These are phyloP conservation scores for Exaiptasia diaphana DNA, from an alignment of 64 coral and sea anemone species.

Conservation along the genomic window DNA sequence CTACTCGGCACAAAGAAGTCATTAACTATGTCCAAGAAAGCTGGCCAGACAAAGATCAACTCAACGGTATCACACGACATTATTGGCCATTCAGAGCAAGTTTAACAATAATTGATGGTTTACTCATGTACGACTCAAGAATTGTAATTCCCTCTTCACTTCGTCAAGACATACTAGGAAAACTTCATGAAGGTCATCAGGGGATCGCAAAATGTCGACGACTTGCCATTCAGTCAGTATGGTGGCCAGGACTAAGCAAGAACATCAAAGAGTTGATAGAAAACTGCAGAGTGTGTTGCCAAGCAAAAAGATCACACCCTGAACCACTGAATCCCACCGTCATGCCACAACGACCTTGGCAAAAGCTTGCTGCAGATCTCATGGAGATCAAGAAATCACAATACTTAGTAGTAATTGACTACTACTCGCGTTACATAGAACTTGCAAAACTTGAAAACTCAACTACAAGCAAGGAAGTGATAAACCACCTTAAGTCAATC, in stretches of 20 bases:
- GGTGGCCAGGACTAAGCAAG: conserved; percentile 15
- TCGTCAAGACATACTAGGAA: not conserved
- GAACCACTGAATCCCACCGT: not conserved
- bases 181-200: conserved; percentile 41
- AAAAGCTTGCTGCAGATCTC: conserved; percentile 14
- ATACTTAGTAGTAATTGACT: conserved; percentile 46
- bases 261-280: conserved; percentile 13
- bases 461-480: conserved; percentile 1
- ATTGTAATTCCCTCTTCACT: conserved; percentile 1
- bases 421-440: conserved; percentile 36
- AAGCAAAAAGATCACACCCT: not conserved
- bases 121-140: conserved; percentile 26
- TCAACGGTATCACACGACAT: conserved; percentile 13
- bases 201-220: conserved; percentile 27
- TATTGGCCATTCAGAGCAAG: conserved; percentile 28
- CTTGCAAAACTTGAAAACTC: not conserved
- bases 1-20: conserved; percentile 36
- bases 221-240: conserved; percentile 1
- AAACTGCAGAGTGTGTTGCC: not conserved
- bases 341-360: conserved; percentile 18
- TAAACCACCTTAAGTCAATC: conserved; percentile 40
- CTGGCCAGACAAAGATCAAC: conserved; percentile 32
- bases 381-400: not conserved
- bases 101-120: conserved; percentile 9
- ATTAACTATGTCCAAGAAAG: not conserved